Percentiles rank a stretch among this genome's conserved stretches.
Conservation (phyloP, 2,888 invertebrate genomes). For the Chymomyza fuscimana region DNA sequence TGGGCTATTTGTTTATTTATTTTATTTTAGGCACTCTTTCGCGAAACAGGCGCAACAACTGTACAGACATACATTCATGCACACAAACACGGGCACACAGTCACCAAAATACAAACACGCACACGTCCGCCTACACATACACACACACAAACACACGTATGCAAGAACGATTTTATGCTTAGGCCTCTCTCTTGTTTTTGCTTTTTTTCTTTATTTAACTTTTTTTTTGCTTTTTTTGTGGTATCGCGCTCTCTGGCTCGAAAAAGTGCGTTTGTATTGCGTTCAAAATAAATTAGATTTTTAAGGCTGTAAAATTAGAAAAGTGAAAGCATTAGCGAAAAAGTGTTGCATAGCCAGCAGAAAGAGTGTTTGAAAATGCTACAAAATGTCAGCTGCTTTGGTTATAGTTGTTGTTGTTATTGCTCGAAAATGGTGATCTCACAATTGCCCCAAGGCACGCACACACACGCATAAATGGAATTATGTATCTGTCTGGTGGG, state of each 20-base stretch:
- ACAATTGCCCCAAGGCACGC: slow-evolving; percentile 39
- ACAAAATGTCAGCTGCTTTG: neutral
- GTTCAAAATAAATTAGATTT: slow-evolving; percentile 50
- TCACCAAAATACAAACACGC: slow-evolving; percentile 1
- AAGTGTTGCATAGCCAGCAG: slow-evolving; percentile 63
- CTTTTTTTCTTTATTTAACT: neutral
- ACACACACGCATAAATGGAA: slow-evolving; percentile 14
- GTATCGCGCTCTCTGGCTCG: slow-evolving; percentile 29
- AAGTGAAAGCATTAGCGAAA: slow-evolving; percentile 25
- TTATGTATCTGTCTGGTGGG: slow-evolving; percentile 15
- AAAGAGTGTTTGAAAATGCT: slow-evolving; percentile 33
- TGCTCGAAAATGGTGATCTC: slow-evolving; percentile 60
- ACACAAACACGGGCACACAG: slow-evolving; percentile 31
- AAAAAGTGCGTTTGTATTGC: slow-evolving; percentile 64
- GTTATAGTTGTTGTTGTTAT: slow-evolving; percentile 21
- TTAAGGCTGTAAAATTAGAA: slow-evolving; percentile 27
- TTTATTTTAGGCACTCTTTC: slow-evolving; percentile 1
- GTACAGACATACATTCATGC: slow-evolving; percentile 34
- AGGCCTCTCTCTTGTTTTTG: slow-evolving; percentile 1
- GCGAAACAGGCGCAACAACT: slow-evolving; percentile 50
- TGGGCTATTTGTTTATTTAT: slow-evolving; percentile 20
- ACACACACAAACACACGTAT: slow-evolving; percentile 6
- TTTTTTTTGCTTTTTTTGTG: neutral
- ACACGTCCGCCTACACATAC: slow-evolving; percentile 1
- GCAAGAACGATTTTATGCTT: neutral